phyloP scores from a whole-genome alignment of 2,888 invertebrate genomes.

The Sisyra nigra region DNA sequence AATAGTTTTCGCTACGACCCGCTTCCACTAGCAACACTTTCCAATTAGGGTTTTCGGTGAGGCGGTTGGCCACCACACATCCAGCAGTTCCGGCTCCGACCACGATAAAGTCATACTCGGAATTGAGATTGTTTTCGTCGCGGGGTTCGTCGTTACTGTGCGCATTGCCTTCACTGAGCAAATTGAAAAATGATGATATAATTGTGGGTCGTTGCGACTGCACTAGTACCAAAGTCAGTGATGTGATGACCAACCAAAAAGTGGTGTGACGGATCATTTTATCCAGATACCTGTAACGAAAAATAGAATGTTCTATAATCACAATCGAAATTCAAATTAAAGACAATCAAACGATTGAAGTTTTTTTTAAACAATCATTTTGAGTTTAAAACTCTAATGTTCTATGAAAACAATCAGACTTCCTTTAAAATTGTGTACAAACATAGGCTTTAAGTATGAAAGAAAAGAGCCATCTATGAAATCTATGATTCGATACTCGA shows the following conservation, averaged over 20 bases:
- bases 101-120: constrained; percentile 59
- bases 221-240: not conserved
- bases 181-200: constrained; percentile 33
- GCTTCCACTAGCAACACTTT: constrained; percentile 57
- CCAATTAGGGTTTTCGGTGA: constrained; percentile 52
- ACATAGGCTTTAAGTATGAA: too few relatives aligned
- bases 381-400: too few relatives aligned
- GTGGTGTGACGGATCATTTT: too few relatives aligned
- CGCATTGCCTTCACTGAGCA: constrained; percentile 34
- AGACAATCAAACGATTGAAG: too few relatives aligned
- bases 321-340: too few relatives aligned
- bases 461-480: too few relatives aligned
- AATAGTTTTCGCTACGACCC: constrained; percentile 44
- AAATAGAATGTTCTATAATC: too few relatives aligned
- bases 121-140: constrained; percentile 30
- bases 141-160: constrained; percentile 36
- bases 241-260: not conserved
- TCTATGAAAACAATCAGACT: too few relatives aligned
- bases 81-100: constrained; percentile 73
- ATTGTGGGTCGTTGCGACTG: not conserved
- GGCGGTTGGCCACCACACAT: constrained; percentile 54
- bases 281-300: not conserved
- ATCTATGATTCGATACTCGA: too few relatives aligned
- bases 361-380: too few relatives aligned
- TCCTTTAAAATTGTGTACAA: too few relatives aligned